A percentile compares a stretch with the other conserved stretches of the same genome.
Conservation (phyloP, 2,113 vertebrate genomes). For the Anguilla japonica region DNA sequence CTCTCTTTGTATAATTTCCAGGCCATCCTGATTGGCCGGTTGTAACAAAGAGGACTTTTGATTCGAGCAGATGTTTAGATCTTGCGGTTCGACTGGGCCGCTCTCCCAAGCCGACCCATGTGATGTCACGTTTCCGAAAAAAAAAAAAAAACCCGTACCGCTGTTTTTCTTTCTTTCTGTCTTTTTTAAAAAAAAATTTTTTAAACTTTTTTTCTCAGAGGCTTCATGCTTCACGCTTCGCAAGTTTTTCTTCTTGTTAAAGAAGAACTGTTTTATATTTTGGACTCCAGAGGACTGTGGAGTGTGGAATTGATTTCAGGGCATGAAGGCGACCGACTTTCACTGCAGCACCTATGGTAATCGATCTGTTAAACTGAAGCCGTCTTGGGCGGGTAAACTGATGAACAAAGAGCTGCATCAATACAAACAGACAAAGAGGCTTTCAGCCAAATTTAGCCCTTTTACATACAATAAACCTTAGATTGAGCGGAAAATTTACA, state of each 20-base stretch:
- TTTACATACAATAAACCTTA: neutral
- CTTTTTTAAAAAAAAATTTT: no score
- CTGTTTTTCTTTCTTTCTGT: neutral
- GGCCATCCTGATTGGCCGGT: no score
- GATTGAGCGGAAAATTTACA: neutral
- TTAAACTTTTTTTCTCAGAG: neutral
- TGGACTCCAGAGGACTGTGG: neutral
- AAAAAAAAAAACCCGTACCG: neutral
- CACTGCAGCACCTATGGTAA: neutral
- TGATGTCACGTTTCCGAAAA: neutral
- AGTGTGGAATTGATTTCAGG: neutral
- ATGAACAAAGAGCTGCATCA: neutral
- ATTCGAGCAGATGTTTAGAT: no score
- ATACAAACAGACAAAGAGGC: neutral
- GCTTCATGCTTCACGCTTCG: neutral
- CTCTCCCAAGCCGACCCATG: neutral
- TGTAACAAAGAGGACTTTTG: no score
- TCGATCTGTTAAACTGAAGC: neutral
- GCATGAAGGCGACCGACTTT: neutral
- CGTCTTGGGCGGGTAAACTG: neutral
- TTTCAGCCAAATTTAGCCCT: neutral
- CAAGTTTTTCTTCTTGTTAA: neutral
- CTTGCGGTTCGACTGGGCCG: neutral
- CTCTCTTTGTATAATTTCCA: no score
- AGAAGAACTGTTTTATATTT: neutral